Evolutionary conservation across 2,113 vertebrate genomes (phyloP).

Genomic region (Shinisaurus crocodilurus): DNA sequence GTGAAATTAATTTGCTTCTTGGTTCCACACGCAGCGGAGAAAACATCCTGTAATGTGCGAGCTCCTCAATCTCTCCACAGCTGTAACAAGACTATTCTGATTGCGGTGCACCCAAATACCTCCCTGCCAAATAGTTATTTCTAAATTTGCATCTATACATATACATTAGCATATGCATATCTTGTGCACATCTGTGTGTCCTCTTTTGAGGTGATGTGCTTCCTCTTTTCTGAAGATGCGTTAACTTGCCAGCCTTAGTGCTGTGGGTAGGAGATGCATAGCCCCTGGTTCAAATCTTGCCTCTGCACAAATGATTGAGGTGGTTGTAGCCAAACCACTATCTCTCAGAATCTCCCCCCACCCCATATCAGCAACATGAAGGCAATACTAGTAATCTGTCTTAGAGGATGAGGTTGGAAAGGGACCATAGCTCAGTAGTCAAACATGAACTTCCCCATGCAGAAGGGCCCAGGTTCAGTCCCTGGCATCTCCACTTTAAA

Average conservation of each 20-base stretch:
- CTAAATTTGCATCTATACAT: neutral
- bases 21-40: no score
- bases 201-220: neutral
- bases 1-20: no score
- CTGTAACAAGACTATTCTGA: no score
- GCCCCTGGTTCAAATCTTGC: neutral
- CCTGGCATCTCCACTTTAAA: no score
- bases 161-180: neutral
- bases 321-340: neutral
- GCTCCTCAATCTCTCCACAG: no score
- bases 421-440: no score
- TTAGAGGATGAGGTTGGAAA: neutral
- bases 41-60: no score
- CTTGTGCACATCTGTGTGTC: neutral
- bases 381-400: neutral
- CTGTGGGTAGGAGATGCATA: constrained; percentile 6
- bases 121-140: no score
- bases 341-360: neutral
- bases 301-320: neutral
- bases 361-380: neutral
- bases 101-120: no score
- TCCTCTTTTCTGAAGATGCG: neutral
- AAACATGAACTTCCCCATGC: no score
- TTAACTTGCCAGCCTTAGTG: neutral
- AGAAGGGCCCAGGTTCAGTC: no score